phyloP scores from a whole-genome alignment of 2,113 vertebrate genomes.

The Irena cyanogastra region DNA sequence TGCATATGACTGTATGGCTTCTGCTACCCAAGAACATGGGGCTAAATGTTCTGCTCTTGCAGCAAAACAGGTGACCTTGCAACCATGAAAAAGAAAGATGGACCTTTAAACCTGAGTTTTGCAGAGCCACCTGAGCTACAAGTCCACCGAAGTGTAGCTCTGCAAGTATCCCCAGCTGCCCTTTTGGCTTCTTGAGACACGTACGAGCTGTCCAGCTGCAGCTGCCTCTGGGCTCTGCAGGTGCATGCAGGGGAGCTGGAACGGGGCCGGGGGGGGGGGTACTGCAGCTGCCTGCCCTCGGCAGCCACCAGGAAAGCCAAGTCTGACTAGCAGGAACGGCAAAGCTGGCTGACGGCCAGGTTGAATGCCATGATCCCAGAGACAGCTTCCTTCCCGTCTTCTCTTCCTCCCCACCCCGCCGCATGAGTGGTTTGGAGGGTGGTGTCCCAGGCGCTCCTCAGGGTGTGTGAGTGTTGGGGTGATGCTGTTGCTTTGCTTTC shows the following conservation, averaged over 20 bases:
- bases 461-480: not conserved
- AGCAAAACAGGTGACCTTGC: not conserved
- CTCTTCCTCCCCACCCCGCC: not conserved
- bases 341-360: not conserved
- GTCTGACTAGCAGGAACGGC: not conserved
- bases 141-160: not conserved
- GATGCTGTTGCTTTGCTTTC: not conserved
- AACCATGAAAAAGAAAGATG: not conserved
- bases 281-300: not conserved
- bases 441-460: accelerated
- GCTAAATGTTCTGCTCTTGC: not conserved
- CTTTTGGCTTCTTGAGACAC: accelerated
- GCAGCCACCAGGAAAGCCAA: not conserved
- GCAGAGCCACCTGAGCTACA: not conserved
- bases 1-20: not conserved
- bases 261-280: not conserved
- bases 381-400: constrained; percentile 9
- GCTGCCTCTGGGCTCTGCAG: not conserved
- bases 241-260: not conserved
- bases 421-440: not conserved
- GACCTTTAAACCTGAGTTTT: not conserved
- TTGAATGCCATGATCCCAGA: not conserved
- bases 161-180: not conserved
- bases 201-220: not conserved
- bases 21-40: not conserved